These are phyloP conservation scores for Archaeoteleia sp. DNA, from an alignment of 2,888 invertebrate species.

Conservation along the genomic window DNA sequence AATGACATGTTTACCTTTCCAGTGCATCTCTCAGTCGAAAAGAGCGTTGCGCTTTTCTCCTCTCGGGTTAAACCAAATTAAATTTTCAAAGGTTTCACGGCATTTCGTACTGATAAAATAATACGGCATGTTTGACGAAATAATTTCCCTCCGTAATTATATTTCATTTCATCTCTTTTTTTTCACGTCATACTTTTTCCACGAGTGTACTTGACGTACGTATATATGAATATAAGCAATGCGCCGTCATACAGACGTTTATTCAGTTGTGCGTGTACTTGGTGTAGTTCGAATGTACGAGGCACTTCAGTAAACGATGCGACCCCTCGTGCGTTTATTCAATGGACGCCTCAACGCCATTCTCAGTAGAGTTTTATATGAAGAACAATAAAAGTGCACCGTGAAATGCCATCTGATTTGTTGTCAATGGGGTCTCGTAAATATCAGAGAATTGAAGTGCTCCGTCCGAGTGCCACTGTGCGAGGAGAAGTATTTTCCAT, in stretches of 20 bases:
- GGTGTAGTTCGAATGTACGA: constrained; percentile 38
- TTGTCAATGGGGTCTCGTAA: constrained; percentile 30
- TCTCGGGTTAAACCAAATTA: too few species aligned
- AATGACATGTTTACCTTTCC: too few species aligned
- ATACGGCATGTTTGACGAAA: too few species aligned
- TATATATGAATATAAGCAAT: constrained; percentile 49
- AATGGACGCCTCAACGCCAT: constrained; percentile 47
- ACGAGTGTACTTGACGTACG: constrained; percentile 44
- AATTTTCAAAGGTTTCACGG: too few species aligned
- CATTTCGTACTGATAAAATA: too few species aligned
- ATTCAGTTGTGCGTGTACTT: constrained; percentile 41
- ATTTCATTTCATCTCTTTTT: too few species aligned
- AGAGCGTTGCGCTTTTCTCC: too few species aligned
- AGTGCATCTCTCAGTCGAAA: too few species aligned
- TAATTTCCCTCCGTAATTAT: too few species aligned
- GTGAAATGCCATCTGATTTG: constrained; percentile 49
- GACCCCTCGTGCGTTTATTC: constrained; percentile 47
- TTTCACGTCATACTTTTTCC: constrained; percentile 31
- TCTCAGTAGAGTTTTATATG: constrained; percentile 42
- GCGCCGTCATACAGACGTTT: constrained; percentile 40
- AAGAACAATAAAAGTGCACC: constrained; percentile 46
- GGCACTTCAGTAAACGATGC: constrained; percentile 47
- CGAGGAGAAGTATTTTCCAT: constrained; percentile 24
- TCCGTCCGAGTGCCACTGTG: constrained; percentile 26
- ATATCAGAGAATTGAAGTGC: constrained; percentile 36